Base-by-base conservation (phyloP, 2,888 invertebrate genomes). In the Pandemis cinnamomeana region DNA sequence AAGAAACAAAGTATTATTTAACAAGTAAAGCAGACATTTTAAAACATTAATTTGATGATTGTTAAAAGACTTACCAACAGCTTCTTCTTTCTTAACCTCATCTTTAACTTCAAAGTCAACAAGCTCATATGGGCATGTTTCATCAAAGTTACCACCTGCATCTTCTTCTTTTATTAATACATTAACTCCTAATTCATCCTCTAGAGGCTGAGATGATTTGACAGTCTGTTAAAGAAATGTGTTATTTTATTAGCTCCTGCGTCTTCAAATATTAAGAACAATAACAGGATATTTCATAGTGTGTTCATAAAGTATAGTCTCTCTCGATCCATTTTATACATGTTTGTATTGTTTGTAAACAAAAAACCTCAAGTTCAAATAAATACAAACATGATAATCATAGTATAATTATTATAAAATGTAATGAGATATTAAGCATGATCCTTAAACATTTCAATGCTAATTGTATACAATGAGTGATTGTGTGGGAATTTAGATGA, bases 111-210 rank as follows among this genome's bases (percentile, higher is more conserved):
- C 58, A 15, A 15, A 46, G 11, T 71, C 48, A 7, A 36, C 11
- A 15, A 66, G 60, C 13, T 60, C 71, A 60, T 71, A 58, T 2
- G 60, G 36, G 20, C 2, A 58, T 8, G 42, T 36, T 0, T 66
- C 58, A 60, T 64, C 7, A 51, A 36, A 46, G 10, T 48, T 27
- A 27, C 5, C 46, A 36, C 46, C 36, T 10, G 7, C 7, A 8
- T 48, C 11, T 48, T 71, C 60, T 58, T 11, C 58, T 41, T 71
- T 71, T n/a, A 71, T 58, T 4, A 42, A n/a, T 11, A 36, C n/a
- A 42, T 66, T 48, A 48, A 60, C 11, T 20, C 48, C 41, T 53
- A 44, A 51, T 64, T 63, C 48, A 58, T 11, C 71, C 10, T 13
- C 13, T 53, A 27, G 5, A 1, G 48, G 36, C 20, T 13, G 53